A percentile compares a stretch with the other conserved stretches of the same genome.
Conservation (phyloP, 2,888 invertebrate genomes). For the Epinotia ramella region DNA sequence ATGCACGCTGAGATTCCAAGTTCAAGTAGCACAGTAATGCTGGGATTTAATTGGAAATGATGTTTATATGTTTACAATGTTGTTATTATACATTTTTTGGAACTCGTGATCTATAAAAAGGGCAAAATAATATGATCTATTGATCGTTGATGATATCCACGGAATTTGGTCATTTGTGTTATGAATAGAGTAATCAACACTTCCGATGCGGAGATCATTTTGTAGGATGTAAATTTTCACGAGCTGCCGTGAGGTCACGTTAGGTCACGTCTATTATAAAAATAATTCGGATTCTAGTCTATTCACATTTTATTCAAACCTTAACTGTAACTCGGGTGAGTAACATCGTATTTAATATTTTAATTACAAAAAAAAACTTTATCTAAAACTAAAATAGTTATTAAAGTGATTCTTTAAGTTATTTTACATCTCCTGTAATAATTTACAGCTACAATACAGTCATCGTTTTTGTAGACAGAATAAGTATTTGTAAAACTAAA, state of each 20-base stretch:
- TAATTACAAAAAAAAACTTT: background rate
- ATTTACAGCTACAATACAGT: too few relatives aligned
- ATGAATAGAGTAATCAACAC: conserved; percentile 41
- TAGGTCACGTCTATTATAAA: conserved; percentile 36
- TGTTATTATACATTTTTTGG: conserved; percentile 46
- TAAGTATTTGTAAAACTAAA: too few relatives aligned
- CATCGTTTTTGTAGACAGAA: too few relatives aligned
- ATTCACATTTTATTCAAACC: conserved; percentile 7
- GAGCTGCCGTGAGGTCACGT: conserved; percentile 36
- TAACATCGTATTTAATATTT: background rate
- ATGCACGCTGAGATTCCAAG: conserved; percentile 65
- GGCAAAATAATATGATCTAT: conserved; percentile 45
- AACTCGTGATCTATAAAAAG: conserved; percentile 51
- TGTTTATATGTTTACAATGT: conserved; percentile 51
- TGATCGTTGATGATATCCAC: conserved; percentile 4
- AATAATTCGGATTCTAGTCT: conserved; percentile 20
- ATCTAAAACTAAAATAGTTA: too few relatives aligned
- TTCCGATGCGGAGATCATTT: conserved; percentile 18
- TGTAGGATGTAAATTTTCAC: conserved; percentile 31
- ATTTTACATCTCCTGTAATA: too few relatives aligned
- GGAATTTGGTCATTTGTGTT: conserved; percentile 28
- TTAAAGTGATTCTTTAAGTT: too few relatives aligned
- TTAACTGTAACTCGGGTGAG: conserved; percentile 5
- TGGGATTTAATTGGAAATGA: conserved; percentile 59
- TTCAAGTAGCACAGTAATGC: conserved; percentile 59